Percentiles rank a stretch among this genome's conserved stretches.
These are phyloP conservation scores for Lypha dubia DNA, from an alignment of 2,888 invertebrate genomes.

Conservation along the genomic window DNA sequence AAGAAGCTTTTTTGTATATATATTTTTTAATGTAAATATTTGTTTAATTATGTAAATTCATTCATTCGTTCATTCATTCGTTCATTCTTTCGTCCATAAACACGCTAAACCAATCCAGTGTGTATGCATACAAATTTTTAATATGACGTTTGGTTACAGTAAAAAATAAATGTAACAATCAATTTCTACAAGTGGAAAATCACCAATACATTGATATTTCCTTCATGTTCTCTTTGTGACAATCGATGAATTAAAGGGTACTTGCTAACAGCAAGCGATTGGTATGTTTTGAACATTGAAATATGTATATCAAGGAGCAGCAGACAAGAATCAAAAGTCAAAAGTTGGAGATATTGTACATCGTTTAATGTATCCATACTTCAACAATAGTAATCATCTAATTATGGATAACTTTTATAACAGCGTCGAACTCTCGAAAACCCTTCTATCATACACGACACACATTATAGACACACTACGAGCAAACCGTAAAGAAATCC, in stretches of 20 bases:
- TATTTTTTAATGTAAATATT: too few relatives aligned
- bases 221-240: too few relatives aligned
- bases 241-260: slow-evolving; percentile 9
- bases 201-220: too few relatives aligned
- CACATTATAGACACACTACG: neutral
- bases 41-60: too few relatives aligned
- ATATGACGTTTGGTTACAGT: too few relatives aligned
- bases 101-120: too few relatives aligned
- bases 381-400: slow-evolving; percentile 61
- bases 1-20: too few relatives aligned
- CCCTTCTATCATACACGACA: slow-evolving; percentile 3
- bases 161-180: too few relatives aligned
- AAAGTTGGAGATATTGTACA: slow-evolving; percentile 38
- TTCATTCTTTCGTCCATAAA: too few relatives aligned
- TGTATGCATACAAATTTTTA: too few relatives aligned
- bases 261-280: neutral
- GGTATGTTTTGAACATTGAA: slow-evolving; percentile 34
- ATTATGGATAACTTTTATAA: slow-evolving; percentile 64
- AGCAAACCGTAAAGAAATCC: slow-evolving; percentile 36
- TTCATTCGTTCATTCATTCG: too few relatives aligned
- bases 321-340: slow-evolving; percentile 20
- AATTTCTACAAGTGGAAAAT: too few relatives aligned
- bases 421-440: slow-evolving; percentile 31
- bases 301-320: slow-evolving; percentile 30
- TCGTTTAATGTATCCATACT: slow-evolving; percentile 36